Base-by-base conservation (phyloP, 2,888 invertebrate species). In the Synergus laeviventris region DNA sequence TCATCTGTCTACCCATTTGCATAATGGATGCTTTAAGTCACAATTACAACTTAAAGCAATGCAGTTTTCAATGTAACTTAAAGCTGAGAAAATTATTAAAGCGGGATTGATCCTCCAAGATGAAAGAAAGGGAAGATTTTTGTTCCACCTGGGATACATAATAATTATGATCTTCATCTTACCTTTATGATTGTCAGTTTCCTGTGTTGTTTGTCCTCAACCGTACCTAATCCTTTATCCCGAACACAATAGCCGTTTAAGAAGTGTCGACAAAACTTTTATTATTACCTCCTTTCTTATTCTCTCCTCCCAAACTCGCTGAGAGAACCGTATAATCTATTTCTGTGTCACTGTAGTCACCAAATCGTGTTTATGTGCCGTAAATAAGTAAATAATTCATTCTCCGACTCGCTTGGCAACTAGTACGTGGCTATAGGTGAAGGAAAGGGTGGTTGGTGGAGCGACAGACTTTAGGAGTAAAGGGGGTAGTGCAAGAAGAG, bases 311-410 rank as follows among this genome's bases (percentile, higher is more conserved):
- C 42, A 4, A 39, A 64, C 14, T 64, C 21, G 21, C 21, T 64
- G 21, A 31, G 49, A 70, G 70, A 70, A 70, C 4, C 70, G 45
- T 49, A 49, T 70, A 70, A 70, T 70, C 70, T 49, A 49, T 70
- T 70, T 31, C 31, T 24, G 31, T 49, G 70, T 49, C 31, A 49
- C 31, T 31, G 31, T 70, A 49, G 70, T 87, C 70, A 49, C 49
- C n/a, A 45, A 70, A 31, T 70, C 49, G 45, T 70, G 87, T 87
- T 89, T 89, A 88, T 87, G 88, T 85, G 85, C 85, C 87, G 89
- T 89, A 88, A 89, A 89, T 89, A 89, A 89, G 89, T 89, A 88
- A 89, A 89, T 89, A 88, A 89, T 88, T 89, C 87, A 88, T 88
- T 87, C 86, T 85, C 86, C 83, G 85, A 31, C 84, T 87, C 85